Percentiles rank a stretch among this genome's conserved stretches.
These are phyloP conservation scores for Philotrypesis tridentata DNA, from an alignment of 1,140 invertebrate species.

Conservation along the genomic window DNA sequence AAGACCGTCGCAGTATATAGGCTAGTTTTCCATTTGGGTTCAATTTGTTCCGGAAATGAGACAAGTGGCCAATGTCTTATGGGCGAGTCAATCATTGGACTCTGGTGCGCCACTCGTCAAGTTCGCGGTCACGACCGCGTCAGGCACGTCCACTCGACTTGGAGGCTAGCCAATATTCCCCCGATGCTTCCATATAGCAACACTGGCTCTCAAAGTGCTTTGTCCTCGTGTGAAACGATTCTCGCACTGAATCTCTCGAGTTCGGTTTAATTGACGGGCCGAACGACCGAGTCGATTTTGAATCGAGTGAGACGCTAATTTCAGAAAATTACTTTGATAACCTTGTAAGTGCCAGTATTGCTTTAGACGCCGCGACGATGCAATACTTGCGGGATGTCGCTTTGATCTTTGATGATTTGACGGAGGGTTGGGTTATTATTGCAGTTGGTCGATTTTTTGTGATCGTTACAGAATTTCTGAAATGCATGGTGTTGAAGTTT, in stretches of 20 bases:
- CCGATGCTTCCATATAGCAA: background rate
- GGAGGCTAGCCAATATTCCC: constrained; percentile 2
- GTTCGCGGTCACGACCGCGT: constrained; percentile 51
- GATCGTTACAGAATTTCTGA: no score
- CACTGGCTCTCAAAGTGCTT: background rate
- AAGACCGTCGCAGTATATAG: constrained; percentile 13
- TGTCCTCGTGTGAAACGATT: constrained; percentile 1
- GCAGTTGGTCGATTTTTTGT: no score
- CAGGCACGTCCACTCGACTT: constrained; percentile 8
- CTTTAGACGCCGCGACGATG: no score
- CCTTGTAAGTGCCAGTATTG: no score
- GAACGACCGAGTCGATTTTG: background rate
- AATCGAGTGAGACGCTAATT: constrained; percentile 26
- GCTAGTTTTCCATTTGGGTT: constrained; percentile 42
- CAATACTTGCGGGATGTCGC: no score
- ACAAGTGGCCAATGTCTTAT: constrained; percentile 54
- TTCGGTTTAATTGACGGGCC: constrained; percentile 1
- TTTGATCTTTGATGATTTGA: no score
- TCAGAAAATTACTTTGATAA: no score
- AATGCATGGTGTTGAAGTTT: no score
- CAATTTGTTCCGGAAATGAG: constrained; percentile 56
- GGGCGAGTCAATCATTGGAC: constrained; percentile 27
- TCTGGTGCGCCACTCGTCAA: constrained; percentile 16
- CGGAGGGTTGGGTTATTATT: no score
- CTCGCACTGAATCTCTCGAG: background rate